phyloP scores from a whole-genome alignment of 2,888 invertebrate genomes.

The Hemicrepidius hirtus region DNA sequence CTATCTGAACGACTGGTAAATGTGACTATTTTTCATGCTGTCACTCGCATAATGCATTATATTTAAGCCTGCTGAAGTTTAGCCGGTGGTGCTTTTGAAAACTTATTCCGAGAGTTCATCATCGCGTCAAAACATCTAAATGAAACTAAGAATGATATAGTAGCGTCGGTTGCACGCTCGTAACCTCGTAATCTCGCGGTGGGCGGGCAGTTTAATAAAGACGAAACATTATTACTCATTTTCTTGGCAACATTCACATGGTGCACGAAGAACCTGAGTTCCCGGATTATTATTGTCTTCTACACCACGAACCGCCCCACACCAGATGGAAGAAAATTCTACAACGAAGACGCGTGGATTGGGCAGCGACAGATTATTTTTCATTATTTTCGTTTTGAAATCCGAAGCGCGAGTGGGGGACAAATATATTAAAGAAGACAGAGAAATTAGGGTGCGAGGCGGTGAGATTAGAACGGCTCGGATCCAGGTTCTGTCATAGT shows the following conservation, averaged over 20 bases:
- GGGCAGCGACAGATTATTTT: conserved; percentile 58
- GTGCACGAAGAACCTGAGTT: conserved; percentile 17
- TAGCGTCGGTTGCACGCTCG: conserved; percentile 47
- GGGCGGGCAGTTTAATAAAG: conserved; percentile 53
- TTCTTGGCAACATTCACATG: conserved; percentile 47
- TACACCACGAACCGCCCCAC: background rate
- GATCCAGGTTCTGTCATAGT: conserved; percentile 56
- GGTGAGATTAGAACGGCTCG: conserved; percentile 56
- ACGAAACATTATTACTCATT: conserved; percentile 52
- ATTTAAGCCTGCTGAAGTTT: conserved; percentile 59
- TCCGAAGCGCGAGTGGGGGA: conserved; percentile 56
- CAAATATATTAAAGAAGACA: conserved; percentile 63
- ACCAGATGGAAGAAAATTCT: conserved; percentile 19
- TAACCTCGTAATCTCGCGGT: conserved; percentile 52
- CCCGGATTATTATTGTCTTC: conserved; percentile 30
- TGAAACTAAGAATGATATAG: conserved; percentile 56
- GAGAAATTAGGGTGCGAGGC: conserved; percentile 60
- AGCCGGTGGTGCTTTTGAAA: conserved; percentile 57
- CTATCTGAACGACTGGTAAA: conserved; percentile 60
- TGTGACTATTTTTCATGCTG: conserved; percentile 69
- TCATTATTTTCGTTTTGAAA: conserved; percentile 59
- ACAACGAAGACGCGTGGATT: conserved; percentile 50
- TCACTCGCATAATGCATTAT: conserved; percentile 65
- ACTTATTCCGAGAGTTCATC: conserved; percentile 55
- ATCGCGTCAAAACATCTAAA: conserved; percentile 53